These are phyloP conservation scores for Lacerta bilineata DNA, from an alignment of 2,797 vertebrate genomes.

Conservation along the genomic window DNA sequence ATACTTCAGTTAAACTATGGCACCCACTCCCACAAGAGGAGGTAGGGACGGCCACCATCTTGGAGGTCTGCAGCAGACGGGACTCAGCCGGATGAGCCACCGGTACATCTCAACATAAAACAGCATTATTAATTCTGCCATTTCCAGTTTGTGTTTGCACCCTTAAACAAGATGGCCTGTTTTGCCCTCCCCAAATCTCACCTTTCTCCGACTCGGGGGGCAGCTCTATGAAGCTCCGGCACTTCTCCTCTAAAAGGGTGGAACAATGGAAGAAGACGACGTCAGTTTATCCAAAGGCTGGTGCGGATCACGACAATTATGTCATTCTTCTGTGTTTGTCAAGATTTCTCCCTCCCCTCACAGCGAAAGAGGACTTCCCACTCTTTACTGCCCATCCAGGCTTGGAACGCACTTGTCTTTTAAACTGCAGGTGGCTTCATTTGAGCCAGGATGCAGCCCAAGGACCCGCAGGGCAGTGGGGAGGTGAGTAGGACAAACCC, in stretches of 20 bases:
- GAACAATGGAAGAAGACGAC: not conserved
- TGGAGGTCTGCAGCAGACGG: too few species aligned
- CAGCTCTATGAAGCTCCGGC: conserved; percentile 87
- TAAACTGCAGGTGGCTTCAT: too few species aligned
- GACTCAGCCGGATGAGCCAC: not conserved
- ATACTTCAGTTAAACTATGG: too few species aligned
- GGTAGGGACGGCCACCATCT: too few species aligned
- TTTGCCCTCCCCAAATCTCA: conserved; percentile 50
- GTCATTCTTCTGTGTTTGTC: not conserved
- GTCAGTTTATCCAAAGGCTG: not conserved
- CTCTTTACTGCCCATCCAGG: too few species aligned
- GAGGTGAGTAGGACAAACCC: too few species aligned
- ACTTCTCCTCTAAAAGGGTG: conserved; percentile 81
- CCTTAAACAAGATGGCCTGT: not conserved
- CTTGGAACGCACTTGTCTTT: too few species aligned
- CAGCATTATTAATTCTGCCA: not conserved
- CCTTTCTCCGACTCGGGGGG: conserved; percentile 88
- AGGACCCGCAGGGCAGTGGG: too few species aligned
- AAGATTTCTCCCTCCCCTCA: not conserved
- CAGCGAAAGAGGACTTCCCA: too few species aligned
- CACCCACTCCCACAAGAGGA: too few species aligned
- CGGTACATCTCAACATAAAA: not conserved
- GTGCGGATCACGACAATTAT: not conserved
- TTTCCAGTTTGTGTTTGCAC: not conserved
- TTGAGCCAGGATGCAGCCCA: too few species aligned